phyloP scores from a whole-genome alignment of 2,113 vertebrate species.

The Pimephales promelas region DNA sequence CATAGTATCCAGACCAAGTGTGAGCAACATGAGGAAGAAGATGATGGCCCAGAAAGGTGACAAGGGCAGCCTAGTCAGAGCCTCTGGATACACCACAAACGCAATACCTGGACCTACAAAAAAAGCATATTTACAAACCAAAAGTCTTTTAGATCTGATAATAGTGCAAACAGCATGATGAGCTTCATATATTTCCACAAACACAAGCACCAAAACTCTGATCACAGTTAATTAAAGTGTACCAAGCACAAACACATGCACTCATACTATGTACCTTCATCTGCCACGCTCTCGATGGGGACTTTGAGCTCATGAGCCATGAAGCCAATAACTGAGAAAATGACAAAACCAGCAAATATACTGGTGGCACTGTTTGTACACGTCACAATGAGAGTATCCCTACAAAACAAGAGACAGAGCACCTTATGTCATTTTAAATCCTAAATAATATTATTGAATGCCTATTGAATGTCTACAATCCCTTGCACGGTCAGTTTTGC shows the following conservation, averaged over 20 bases:
- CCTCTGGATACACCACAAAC: conserved; percentile 98
- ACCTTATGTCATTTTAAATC: not conserved
- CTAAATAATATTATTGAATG: not conserved
- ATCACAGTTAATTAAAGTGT: not conserved
- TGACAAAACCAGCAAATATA: conserved; percentile 98
- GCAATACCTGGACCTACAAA: conserved; percentile 92
- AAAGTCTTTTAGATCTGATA: not conserved
- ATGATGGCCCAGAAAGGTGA: conserved; percentile 99
- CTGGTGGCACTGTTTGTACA: conserved; percentile 98
- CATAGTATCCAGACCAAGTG: conserved; percentile 97
- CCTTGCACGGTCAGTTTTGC: no score
- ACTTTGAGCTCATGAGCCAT: conserved; percentile 98
- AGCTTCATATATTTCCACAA: not conserved
- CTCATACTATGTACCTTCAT: conserved; percentile 84
- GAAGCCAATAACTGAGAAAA: conserved; percentile 98
- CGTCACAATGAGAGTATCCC: conserved; percentile 94
- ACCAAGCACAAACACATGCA: conserved; percentile 35
- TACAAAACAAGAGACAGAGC: conserved; percentile 64
- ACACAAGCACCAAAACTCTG: conserved; percentile 32
- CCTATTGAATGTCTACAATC: not conserved
- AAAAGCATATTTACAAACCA: conserved; percentile 17
- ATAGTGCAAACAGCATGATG: not conserved
- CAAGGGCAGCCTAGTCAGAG: conserved; percentile 92
- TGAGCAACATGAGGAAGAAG: conserved; percentile 98
- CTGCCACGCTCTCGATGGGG: conserved; percentile 94